Evolutionary conservation across 2,113 vertebrate species (phyloP).

Genomic region (Procavia capensis): DNA sequence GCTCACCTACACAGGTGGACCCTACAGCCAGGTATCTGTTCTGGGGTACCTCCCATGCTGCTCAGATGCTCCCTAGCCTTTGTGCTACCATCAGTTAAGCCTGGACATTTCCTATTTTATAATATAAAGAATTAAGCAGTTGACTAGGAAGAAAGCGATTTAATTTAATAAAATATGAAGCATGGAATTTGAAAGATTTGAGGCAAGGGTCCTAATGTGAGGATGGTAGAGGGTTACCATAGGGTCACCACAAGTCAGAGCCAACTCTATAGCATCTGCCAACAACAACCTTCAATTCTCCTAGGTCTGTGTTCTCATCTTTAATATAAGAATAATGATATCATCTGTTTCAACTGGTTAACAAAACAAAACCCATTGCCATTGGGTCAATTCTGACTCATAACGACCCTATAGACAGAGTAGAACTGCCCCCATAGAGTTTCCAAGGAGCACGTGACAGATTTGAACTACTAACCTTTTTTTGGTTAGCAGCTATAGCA

Average conservation of each 20-base stretch:
- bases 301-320: neutral
- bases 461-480: no score
- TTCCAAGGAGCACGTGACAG: no score
- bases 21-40: neutral
- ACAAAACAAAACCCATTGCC: no score
- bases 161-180: neutral
- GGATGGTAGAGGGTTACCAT: neutral
- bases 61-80: neutral
- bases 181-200: neutral
- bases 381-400: no score
- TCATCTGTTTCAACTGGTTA: neutral
- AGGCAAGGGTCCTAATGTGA: neutral
- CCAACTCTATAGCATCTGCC: neutral
- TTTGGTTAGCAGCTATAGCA: no score
- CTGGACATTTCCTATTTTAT: neutral
- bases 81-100: neutral
- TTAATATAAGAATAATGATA: neutral
- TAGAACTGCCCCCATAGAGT: no score
- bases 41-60: no score
- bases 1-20: neutral
- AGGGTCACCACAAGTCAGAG: neutral
- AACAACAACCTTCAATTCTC: neutral
- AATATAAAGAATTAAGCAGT: neutral
- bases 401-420: no score
- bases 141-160: slow-evolving; percentile 41